Evolutionary conservation across 2,888 invertebrate genomes (phyloP), one percentile per base, ranked within the genome.

Genomic region (Caenorhabditis japonica): DNA sequence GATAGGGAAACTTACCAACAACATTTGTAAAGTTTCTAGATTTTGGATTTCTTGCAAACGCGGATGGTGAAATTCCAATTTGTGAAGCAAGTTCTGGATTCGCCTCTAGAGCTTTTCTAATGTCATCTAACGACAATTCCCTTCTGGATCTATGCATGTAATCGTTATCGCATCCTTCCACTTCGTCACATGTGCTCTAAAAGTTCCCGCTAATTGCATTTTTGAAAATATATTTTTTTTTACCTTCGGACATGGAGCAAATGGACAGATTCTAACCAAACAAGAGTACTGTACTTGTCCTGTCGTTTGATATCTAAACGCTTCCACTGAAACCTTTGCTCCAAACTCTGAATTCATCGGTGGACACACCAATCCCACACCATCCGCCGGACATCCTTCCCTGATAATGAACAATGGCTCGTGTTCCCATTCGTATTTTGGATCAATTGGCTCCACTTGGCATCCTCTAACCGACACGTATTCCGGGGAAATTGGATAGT

Each of bases 231-330:
- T 15, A 7, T 4, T 4, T 39, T 23, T 8, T 4, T 2, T 41
- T 15, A 82, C 84, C 75, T 75, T 70, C 1, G 85, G 85, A 61
- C 87, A 87, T 4, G 81, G 78, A 3, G 81, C 79, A 60, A 85
- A 87, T 8, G 86, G 84, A 74, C 87, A 87, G 12, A 88, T 76
- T 38, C 87, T 59, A 13, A 87, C 79, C 8, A 87, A 76, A 68
- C 87, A 87, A 8, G 84, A 83, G 75, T 87, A 88, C 66, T 85
- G 84, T 8, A 87, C 81, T 41, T 86, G 83, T n/a, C 85, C 83
- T 5, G 87, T 87, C 15, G 85, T 84, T 66, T 88, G 88, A 56
- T 88, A 88, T 21, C 87, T 81, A 78, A 87, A 87, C n/a, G 87
- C 81, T 64, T 87, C 87, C 49, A 87, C 84, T 7, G 84, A 81